Conservation (phyloP, 2,888 invertebrate species). For the Drosophila conformis region DNA sequence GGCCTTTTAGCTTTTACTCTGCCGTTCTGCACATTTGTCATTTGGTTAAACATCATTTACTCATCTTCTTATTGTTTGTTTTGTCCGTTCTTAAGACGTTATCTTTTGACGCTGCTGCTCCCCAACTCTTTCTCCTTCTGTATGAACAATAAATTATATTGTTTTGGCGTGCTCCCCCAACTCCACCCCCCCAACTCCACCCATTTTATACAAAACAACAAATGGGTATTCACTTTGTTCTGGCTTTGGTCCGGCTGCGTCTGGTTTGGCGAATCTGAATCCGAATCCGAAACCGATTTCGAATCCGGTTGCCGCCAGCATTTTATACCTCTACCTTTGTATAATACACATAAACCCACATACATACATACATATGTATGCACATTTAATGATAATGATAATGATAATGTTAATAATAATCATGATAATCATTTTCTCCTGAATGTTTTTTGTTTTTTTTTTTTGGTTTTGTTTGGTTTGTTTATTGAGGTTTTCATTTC, state of each 20-base stretch:
- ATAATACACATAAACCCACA: slow-evolving; percentile 1
- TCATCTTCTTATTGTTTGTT: slow-evolving; percentile 23
- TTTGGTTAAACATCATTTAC: slow-evolving; percentile 48
- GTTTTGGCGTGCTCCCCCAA: slow-evolving; percentile 40
- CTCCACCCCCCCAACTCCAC: background rate
- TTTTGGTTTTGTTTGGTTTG: slow-evolving; percentile 2
- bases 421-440: slow-evolving; percentile 40
- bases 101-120: slow-evolving; percentile 4
- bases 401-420: slow-evolving; percentile 31
- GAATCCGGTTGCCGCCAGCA: slow-evolving; percentile 51
- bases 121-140: slow-evolving; percentile 25
- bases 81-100: slow-evolving; percentile 23
- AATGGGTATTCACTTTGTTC: slow-evolving; percentile 57
- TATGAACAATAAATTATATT: slow-evolving; percentile 70
- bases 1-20: slow-evolving; percentile 26
- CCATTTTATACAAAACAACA: slow-evolving; percentile 20
- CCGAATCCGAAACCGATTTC: slow-evolving; percentile 36
- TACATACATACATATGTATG: background rate
- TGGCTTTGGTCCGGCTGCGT: slow-evolving; percentile 30
- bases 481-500: slow-evolving; percentile 43
- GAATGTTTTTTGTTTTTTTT: slow-evolving; percentile 11
- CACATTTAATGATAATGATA: slow-evolving; percentile 11
- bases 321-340: slow-evolving; percentile 32
- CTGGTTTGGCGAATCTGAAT: slow-evolving; percentile 15
- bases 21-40: slow-evolving; percentile 47